phyloP scores from a whole-genome alignment of 2,113 vertebrate species.

The Tonatia bakeri region DNA sequence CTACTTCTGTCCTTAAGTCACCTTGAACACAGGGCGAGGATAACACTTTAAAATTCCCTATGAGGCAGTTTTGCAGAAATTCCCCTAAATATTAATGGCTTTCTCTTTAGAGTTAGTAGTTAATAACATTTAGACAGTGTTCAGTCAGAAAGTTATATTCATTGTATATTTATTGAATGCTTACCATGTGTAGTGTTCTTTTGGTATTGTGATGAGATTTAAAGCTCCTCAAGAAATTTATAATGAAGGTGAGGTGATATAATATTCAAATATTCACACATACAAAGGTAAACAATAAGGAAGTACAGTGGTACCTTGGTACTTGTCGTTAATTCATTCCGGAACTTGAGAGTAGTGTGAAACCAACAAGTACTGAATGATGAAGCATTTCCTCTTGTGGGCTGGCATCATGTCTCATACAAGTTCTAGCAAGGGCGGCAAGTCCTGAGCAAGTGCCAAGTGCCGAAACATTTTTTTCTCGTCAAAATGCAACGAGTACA shows the following conservation, averaged over 20 bases:
- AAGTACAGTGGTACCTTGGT: not conserved
- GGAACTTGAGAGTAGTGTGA: too few species aligned
- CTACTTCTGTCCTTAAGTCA: not conserved
- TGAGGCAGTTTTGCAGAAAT: not conserved
- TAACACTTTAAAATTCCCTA: slow-evolving; percentile 30
- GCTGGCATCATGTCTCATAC: too few species aligned
- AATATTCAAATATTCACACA: not conserved
- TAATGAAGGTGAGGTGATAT: not conserved
- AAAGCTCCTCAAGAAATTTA: slow-evolving; percentile 28
- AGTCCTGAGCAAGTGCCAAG: too few species aligned
- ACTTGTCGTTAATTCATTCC: too few species aligned
- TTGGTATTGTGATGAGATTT: not conserved
- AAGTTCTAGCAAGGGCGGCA: too few species aligned
- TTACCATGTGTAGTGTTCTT: not conserved
- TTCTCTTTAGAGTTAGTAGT: slow-evolving; percentile 22
- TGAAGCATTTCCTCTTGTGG: too few species aligned
- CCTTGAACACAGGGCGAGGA: slow-evolving; percentile 2
- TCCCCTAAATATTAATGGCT: not conserved
- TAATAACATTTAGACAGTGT: slow-evolving; percentile 32
- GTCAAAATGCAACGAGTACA: too few species aligned
- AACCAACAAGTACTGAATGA: too few species aligned
- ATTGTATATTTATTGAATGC: slow-evolving; percentile 2
- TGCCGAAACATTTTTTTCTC: too few species aligned
- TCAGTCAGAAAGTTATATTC: slow-evolving; percentile 38
- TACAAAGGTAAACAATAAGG: not conserved